Evolutionary conservation across 2,797 vertebrate species (phyloP), one percentile per base, ranked within the genome.

Genomic region (Trachurus trachurus): DNA sequence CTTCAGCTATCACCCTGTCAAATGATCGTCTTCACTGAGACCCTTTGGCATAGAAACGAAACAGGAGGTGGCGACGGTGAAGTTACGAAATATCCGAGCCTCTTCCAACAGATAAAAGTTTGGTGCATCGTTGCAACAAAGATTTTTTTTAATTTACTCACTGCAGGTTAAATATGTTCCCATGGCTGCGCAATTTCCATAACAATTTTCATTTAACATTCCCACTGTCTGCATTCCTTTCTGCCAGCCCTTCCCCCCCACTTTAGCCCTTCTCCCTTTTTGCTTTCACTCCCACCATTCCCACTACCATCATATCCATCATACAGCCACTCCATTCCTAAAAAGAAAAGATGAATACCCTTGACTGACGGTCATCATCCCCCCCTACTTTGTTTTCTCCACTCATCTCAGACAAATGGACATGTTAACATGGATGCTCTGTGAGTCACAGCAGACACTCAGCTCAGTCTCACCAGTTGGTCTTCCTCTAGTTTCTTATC

Each of bases 321-420:
- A 71, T 75, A 40, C 44, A 76, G 11, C 71, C 70, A 57, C 66
- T 82, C 6, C 80, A 37, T 73, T 71, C 65, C 60, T 29, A 66
- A 69, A 26, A 66, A 54, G 70, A 78, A 63, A 74, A 85, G 74
- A 85, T 74, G 64, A 88, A 84, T 85, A 66, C 53, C 81, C 78
- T 87, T 89, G 89, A 88, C 82, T 88, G 81, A 85, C 60, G 65
- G 84, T 89, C 86, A 83, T 87, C 87, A 69, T 85, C 65, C 61
- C 49, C 49, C 68, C 45, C 70, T n/a, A 69, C 81, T 87, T 83
- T 74, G 59, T 75, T 76, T 77, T 69, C 54, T 54, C 56, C 57
- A 44, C 71, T 83, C 56, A 39, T 80, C 34, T 75, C 52, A 79
- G 75, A 61, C 83, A 58, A 81, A 77, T 80, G 78, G 63, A 76